Percentiles rank a stretch among this genome's conserved stretches.
These are phyloP conservation scores for Cyphotilapia sp. DNA, from an alignment of 2,113 vertebrate species.

Conservation along the genomic window DNA sequence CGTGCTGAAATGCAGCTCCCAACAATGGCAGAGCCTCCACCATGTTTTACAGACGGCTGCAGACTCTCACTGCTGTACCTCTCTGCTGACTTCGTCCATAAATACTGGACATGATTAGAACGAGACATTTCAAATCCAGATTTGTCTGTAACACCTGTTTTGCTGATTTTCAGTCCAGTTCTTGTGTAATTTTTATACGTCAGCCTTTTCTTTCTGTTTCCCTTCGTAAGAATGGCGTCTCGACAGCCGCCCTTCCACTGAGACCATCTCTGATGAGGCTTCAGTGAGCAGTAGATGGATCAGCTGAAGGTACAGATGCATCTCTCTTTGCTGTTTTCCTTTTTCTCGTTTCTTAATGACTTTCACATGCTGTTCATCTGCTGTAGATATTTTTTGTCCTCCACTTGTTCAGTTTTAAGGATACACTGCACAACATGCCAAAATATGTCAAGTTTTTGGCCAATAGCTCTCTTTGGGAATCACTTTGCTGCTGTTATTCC, in stretches of 20 bases:
- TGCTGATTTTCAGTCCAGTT: neutral
- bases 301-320: neutral
- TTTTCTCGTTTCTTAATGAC: neutral
- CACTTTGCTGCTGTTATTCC: neutral
- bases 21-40: neutral
- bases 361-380: neutral
- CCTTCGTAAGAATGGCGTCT: neutral
- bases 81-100: neutral
- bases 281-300: neutral
- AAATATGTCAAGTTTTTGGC: neutral
- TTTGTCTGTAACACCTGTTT: neutral
- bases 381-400: neutral
- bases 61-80: fast-evolving
- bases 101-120: neutral
- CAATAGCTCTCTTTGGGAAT: neutral
- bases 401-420: neutral
- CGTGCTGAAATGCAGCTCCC: neutral
- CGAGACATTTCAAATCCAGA: fast-evolving
- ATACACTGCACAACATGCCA: neutral
- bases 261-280: neutral
- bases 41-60: fast-evolving
- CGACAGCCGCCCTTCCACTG: neutral
- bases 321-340: neutral
- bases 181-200: neutral
- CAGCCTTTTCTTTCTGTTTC: neutral